phyloP scores from a whole-genome alignment of 2,797 vertebrate species.

The Sebastes goodei region DNA sequence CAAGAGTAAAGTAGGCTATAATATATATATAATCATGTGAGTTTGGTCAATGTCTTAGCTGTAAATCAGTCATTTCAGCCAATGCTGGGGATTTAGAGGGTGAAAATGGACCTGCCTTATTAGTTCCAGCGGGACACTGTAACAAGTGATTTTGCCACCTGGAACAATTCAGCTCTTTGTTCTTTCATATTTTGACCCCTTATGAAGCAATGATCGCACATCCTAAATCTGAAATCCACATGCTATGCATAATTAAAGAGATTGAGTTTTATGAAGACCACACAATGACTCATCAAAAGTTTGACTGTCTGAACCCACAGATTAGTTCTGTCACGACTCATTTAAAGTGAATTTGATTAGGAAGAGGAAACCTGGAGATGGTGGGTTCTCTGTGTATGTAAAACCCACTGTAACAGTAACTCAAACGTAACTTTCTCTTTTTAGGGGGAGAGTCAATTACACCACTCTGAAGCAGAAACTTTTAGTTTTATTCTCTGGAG shows the following conservation, averaged over 20 bases:
- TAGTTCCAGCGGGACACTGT: constrained; percentile 83
- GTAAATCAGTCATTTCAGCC: constrained; percentile 85
- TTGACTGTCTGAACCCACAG: constrained; percentile 26
- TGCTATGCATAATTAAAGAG: constrained; percentile 57
- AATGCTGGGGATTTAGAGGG: constrained; percentile 80
- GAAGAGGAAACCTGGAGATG: constrained; percentile 19
- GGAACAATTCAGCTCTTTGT: constrained; percentile 82
- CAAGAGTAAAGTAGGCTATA: constrained; percentile 53
- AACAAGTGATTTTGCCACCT: constrained; percentile 83
- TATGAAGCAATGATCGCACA: constrained; percentile 43
- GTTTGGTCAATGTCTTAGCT: constrained; percentile 74
- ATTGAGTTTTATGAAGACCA: constrained; percentile 41
- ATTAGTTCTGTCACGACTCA: constrained; percentile 23
- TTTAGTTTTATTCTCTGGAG: neutral
- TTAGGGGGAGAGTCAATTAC: neutral
- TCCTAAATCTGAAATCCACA: constrained; percentile 67
- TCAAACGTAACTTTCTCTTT: neutral
- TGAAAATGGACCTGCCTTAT: constrained; percentile 86
- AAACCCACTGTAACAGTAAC: constrained; percentile 4
- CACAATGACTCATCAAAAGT: constrained; percentile 42
- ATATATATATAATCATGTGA: constrained; percentile 78
- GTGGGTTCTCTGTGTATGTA: neutral
- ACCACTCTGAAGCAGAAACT: neutral
- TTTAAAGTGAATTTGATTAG: constrained; percentile 32
- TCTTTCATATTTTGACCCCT: constrained; percentile 67